Evolutionary conservation across 1,140 invertebrate species (phyloP).

Genomic region (Bradynema listronoti): DNA sequence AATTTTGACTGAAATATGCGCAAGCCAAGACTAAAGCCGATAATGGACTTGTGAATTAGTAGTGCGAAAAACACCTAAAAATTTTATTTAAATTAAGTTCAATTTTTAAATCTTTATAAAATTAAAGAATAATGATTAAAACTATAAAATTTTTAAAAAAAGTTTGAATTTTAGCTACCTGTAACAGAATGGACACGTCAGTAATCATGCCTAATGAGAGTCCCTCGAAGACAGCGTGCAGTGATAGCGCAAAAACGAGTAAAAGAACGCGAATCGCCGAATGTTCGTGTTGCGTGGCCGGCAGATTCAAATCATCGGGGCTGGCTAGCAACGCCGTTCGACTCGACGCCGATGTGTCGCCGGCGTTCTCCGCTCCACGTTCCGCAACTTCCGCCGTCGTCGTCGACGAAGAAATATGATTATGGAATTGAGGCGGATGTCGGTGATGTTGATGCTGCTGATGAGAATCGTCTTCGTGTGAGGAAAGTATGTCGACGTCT

Average conservation of each 20-base stretch:
- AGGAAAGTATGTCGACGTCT: background rate
- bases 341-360: too few species aligned
- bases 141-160: too few species aligned
- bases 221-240: conserved; percentile 55
- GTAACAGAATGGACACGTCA: conserved; percentile 46
- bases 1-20: conserved; percentile 67
- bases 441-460: background rate
- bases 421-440: too few species aligned
- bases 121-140: background rate
- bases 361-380: too few species aligned
- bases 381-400: too few species aligned
- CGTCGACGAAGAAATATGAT: too few species aligned
- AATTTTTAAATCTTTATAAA: background rate
- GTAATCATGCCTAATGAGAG: conserved; percentile 51
- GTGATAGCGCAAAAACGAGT: conserved; percentile 48
- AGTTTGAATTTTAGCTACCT: too few species aligned
- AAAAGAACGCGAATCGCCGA: conserved; percentile 44
- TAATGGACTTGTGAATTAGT: conserved; percentile 65
- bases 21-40: conserved; percentile 66
- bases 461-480: conserved; percentile 15
- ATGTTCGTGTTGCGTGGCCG: too few species aligned
- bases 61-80: conserved; percentile 63
- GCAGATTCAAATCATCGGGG: too few species aligned
- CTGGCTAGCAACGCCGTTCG: conserved; percentile 3
- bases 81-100: too few species aligned